Percentiles rank a stretch among this genome's conserved stretches.
These are phyloP conservation scores for Apamea sordens DNA, from an alignment of 2,888 invertebrate species.

Conservation along the genomic window DNA sequence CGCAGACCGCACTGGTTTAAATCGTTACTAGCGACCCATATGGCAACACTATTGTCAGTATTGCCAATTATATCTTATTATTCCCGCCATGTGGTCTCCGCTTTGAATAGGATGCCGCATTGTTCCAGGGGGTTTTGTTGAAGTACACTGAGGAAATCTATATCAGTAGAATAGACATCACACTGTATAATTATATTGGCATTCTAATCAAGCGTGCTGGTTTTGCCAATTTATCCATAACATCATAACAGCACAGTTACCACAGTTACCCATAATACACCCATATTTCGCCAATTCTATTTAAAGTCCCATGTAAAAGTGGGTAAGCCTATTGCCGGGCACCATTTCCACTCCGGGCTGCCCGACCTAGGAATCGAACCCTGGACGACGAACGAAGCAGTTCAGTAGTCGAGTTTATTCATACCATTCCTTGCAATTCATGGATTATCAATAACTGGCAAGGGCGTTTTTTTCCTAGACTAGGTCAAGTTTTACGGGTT, in stretches of 20 bases:
- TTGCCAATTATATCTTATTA: constrained; percentile 62
- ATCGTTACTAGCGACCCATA: constrained; percentile 58
- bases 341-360: too few relatives aligned
- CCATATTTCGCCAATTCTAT: too few relatives aligned
- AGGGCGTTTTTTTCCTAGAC: not conserved
- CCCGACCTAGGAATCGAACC: too few relatives aligned
- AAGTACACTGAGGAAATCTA: constrained; percentile 2
- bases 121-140: constrained; percentile 18
- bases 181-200: not conserved
- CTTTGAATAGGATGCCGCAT: constrained; percentile 35
- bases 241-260: too few relatives aligned
- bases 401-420: too few relatives aligned
- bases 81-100: constrained; percentile 46
- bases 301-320: too few relatives aligned
- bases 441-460: not conserved
- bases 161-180: not conserved
- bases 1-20: constrained; percentile 56
- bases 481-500: not conserved
- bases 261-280: too few relatives aligned
- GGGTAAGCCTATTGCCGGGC: too few relatives aligned
- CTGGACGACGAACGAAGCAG: too few relatives aligned
- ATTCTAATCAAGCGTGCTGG: not conserved
- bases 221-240: not conserved
- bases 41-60: constrained; percentile 53
- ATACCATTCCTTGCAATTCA: too few relatives aligned